Percentiles rank a stretch among this genome's conserved stretches.
phyloP scores from a whole-genome alignment of 2,888 invertebrate genomes.

The Cantharis flavilabris region DNA sequence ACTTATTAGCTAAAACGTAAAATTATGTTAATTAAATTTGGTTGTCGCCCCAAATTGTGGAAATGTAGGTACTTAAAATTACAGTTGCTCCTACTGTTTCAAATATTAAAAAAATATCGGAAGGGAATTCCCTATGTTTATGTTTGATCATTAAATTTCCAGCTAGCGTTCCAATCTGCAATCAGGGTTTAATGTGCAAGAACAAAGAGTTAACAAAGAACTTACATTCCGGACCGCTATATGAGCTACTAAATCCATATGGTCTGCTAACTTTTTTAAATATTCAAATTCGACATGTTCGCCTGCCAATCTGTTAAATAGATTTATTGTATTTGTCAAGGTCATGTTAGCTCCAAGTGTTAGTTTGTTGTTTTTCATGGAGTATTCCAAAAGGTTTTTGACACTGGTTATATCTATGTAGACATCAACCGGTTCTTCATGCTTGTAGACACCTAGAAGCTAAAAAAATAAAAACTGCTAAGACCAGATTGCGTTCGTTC shows the following conservation, averaged over 20 bases:
- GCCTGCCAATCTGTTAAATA: conserved; percentile 54
- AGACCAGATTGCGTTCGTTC: background rate
- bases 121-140: conserved; percentile 69
- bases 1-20: conserved; percentile 39
- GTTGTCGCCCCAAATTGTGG: too few relatives aligned
- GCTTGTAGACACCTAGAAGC: conserved; percentile 53
- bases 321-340: conserved; percentile 60
- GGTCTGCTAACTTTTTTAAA: conserved; percentile 62
- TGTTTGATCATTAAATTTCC: conserved; percentile 75
- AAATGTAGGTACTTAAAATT: conserved; percentile 48
- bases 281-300: conserved; percentile 62
- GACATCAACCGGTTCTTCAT: conserved; percentile 47
- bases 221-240: conserved; percentile 74
- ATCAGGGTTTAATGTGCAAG: conserved; percentile 22
- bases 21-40: conserved; percentile 52
- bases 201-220: conserved; percentile 27
- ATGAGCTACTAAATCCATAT: conserved; percentile 72
- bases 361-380: conserved; percentile 55
- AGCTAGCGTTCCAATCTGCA: conserved; percentile 68
- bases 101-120: conserved; percentile 72
- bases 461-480: background rate
- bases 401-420: conserved; percentile 69
- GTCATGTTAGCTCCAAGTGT: conserved; percentile 65
- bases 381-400: conserved; percentile 59
- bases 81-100: conserved; percentile 63